Evolutionary conservation across 2,888 invertebrate genomes (phyloP).

Genomic region (Mesochorus sp.): DNA sequence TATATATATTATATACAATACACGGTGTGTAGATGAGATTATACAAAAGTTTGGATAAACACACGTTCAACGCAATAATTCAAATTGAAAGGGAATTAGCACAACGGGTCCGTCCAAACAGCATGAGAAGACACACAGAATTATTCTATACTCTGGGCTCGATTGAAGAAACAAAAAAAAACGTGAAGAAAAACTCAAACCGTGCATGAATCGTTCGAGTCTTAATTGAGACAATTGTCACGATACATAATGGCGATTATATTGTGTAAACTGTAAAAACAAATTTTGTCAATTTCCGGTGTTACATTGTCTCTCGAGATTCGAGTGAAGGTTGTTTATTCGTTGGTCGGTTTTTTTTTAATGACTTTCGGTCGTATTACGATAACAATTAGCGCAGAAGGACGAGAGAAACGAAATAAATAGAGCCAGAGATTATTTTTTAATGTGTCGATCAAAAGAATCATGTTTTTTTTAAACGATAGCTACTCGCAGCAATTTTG

Average conservation of each 20-base stretch:
- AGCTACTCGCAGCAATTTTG: conserved; percentile 22
- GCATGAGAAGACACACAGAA: conserved; percentile 46
- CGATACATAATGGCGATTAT: background rate
- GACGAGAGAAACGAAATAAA: conserved; percentile 23
- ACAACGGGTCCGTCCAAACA: conserved; percentile 65
- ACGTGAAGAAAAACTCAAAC: too few species aligned
- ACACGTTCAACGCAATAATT: conserved; percentile 22
- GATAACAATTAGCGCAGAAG: conserved; percentile 24
- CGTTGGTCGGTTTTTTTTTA: conserved; percentile 18
- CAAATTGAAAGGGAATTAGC: conserved; percentile 40
- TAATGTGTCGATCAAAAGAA: background rate
- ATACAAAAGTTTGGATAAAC: conserved; percentile 16
- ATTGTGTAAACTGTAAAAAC: conserved; percentile 2
- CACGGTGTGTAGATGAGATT: background rate
- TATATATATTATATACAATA: too few species aligned
- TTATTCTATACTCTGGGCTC: conserved; percentile 27
- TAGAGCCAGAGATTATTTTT: conserved; percentile 28
- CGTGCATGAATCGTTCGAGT: conserved; percentile 25
- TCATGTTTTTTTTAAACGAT: background rate
- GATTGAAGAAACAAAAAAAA: too few species aligned
- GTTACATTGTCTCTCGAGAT: conserved; percentile 10
- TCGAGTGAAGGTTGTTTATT: too few species aligned
- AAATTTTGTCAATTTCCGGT: conserved; percentile 37
- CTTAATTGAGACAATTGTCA: background rate
- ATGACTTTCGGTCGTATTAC: conserved; percentile 47